Percentiles rank a stretch among this genome's conserved stretches.
Evolutionary conservation across 2,797 vertebrate genomes (phyloP).

Genomic region (Labeo calbasu): DNA sequence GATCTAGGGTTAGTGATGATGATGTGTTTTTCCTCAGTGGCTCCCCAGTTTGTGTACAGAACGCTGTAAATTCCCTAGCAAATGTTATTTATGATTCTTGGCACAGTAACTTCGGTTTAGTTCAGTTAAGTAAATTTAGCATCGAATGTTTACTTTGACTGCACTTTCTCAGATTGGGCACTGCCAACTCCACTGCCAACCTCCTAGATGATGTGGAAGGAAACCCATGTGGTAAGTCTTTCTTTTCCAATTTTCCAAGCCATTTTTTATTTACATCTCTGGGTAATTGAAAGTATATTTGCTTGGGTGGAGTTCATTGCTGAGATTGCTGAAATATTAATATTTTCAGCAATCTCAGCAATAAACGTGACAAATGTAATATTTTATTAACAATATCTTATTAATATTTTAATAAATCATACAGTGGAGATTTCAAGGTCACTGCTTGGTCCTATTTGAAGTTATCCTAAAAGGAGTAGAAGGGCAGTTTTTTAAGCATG

Average conservation of each 20-base stretch:
- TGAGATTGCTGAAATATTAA: not conserved
- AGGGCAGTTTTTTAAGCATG: too few species aligned
- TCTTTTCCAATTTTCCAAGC: not conserved
- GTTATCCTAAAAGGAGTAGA: too few species aligned
- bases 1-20: not conserved
- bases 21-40: not conserved
- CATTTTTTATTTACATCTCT: not conserved
- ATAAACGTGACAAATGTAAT: not conserved
- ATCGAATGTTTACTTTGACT: constrained; percentile 74
- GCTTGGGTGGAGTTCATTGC: not conserved
- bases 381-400: not conserved
- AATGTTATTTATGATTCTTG: constrained; percentile 3
- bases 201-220: constrained; percentile 93
- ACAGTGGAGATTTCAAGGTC: too few species aligned
- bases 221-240: constrained; percentile 85
- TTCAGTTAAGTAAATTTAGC: constrained; percentile 14
- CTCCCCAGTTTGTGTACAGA: not conserved
- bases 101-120: not conserved
- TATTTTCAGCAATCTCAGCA: not conserved
- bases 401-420: not conserved
- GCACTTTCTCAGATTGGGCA: constrained; percentile 80
- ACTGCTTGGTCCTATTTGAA: too few species aligned
- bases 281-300: not conserved
- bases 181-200: constrained; percentile 92
- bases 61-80: not conserved